A percentile compares a stretch with the other conserved stretches of the same genome.
These are phyloP conservation scores for Sclerurus mexicanus DNA, from an alignment of 2,113 vertebrate species.

Conservation along the genomic window DNA sequence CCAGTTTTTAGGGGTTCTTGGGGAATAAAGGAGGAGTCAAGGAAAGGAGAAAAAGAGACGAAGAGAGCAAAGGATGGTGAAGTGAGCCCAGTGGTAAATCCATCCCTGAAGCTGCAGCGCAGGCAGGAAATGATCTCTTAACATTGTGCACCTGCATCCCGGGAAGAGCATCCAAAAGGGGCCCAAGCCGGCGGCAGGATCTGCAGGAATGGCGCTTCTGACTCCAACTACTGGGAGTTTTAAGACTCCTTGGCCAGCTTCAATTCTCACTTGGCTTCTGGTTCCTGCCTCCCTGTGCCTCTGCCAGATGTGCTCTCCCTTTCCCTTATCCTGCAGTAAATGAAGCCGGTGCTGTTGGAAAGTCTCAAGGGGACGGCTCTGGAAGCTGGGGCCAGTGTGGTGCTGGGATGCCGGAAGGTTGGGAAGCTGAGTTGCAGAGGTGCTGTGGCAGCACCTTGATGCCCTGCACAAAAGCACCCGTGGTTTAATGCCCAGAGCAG, in stretches of 20 bases:
- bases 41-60: neutral
- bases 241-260: neutral
- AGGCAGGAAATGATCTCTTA: conserved; percentile 66
- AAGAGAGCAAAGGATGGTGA: neutral
- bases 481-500: fast-evolving
- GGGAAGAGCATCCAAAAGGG: conserved; percentile 62
- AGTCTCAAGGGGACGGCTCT: fast-evolving
- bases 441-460: neutral
- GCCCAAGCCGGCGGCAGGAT: neutral
- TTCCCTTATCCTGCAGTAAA: neutral
- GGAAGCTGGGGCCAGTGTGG: neutral
- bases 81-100: conserved; percentile 31
- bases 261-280: neutral
- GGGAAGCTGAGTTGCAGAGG: neutral
- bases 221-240: neutral
- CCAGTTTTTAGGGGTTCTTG: neutral
- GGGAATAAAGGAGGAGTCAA: neutral
- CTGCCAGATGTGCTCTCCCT: neutral
- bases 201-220: neutral
- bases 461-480: fast-evolving
- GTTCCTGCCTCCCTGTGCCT: conserved; percentile 12
- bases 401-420: fast-evolving
- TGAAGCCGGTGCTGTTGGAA: neutral
- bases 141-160: conserved; percentile 56
- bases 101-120: conserved; percentile 34